phyloP scores from a whole-genome alignment of 1,140 invertebrate genomes.

The Penaeus indicus region DNA sequence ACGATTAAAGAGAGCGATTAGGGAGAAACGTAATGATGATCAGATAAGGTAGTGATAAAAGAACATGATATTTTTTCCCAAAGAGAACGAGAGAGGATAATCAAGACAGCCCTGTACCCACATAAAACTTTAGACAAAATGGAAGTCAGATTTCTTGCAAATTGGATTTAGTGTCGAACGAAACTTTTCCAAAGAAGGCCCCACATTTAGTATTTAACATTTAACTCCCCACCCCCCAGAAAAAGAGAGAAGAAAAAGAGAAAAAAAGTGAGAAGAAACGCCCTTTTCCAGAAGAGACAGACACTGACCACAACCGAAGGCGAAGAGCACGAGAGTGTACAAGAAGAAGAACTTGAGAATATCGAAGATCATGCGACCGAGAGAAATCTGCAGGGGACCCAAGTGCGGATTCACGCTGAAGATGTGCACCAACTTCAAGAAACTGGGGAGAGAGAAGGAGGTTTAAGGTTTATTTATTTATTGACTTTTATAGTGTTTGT shows the following conservation, averaged over 20 bases:
- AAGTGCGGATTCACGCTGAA: conserved; percentile 96
- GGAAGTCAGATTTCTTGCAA: not conserved
- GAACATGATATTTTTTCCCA: not conserved
- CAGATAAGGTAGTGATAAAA: no score
- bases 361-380: conserved; percentile 94
- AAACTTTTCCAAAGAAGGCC: not conserved
- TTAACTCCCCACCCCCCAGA: not conserved
- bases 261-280: not conserved
- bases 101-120: no score
- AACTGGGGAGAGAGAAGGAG: conserved; percentile 73
- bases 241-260: not conserved
- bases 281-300: not conserved
- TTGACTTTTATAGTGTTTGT: not conserved
- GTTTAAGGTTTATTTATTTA: conserved; percentile 35
- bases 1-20: no score
- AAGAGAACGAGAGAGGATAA: not conserved
- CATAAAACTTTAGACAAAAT: no score
- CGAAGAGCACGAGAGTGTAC: conserved; percentile 89
- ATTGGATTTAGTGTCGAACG: no score
- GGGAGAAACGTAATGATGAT: no score
- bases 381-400: conserved; percentile 89
- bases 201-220: no score
- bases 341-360: conserved; percentile 96
- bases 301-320: conserved; percentile 84
- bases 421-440: conserved; percentile 93